These are phyloP conservation scores for Eolophus roseicapilla DNA, from an alignment of 2,113 vertebrate genomes.

Conservation along the genomic window DNA sequence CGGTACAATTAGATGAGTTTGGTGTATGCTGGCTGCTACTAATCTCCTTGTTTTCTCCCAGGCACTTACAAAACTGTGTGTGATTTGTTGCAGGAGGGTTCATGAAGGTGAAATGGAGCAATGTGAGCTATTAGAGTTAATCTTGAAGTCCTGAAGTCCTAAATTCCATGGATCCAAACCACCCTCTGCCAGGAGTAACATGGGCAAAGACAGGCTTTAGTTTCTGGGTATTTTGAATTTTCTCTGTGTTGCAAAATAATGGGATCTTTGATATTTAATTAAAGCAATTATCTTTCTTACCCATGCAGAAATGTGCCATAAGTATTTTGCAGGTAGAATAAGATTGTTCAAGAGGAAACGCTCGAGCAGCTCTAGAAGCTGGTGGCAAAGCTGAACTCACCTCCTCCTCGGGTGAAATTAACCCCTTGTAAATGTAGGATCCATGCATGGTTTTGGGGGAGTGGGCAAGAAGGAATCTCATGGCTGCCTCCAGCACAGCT, in stretches of 20 bases:
- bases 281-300: not conserved
- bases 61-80: not conserved
- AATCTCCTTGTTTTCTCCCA: not conserved
- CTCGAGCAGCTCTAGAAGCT: not conserved
- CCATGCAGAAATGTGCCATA: not conserved
- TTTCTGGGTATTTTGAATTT: not conserved
- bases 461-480: not conserved
- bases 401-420: not conserved
- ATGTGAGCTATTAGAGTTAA: not conserved
- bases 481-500: not conserved
- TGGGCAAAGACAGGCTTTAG: not conserved
- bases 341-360: not conserved
- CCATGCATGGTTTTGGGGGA: not conserved
- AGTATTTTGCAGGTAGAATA: not conserved
- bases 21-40: not conserved
- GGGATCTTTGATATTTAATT: not conserved
- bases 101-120: not conserved
- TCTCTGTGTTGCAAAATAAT: not conserved
- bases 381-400: not conserved
- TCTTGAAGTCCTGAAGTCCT: not conserved
- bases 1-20: not conserved
- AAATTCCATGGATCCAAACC: not conserved
- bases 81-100: not conserved
- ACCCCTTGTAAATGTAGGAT: not conserved
- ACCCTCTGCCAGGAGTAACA: not conserved